Base-by-base conservation (phyloP, 1,140 invertebrate genomes). In the Acromyrmex echinatior region DNA sequence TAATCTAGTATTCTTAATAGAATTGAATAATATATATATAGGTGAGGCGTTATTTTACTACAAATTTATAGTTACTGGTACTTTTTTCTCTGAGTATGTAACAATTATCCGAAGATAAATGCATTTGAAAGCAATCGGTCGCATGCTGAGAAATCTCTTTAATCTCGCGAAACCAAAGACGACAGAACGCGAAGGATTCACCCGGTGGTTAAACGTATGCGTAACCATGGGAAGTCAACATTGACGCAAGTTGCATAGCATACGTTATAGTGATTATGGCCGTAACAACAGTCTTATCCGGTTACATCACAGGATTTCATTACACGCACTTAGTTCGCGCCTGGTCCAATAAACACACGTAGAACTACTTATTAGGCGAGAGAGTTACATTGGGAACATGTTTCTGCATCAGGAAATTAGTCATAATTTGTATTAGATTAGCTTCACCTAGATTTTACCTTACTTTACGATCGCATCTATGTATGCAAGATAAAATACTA, bases 191-290 rank as follows among this genome's bases (percentile, higher is more conserved):
- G 39, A 84, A 84, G 66, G 79, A 90, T 78, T 63, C 78, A 14
- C 60, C 18, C 31, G 5, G n/a, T 65, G 76, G 71, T 77, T 70
- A 65, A 82, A 53, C 86, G 86, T 92, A 91, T 90, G 91, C 92
- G 88, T 91, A 86, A 86, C 90, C 91, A 91, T 89, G 86, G 70
- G 56, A 45, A 90, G 91, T 90, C 89, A 93, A 93, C 88, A 92
- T 93, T 93, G 92, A 92, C 91, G 87, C 88, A 91, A 93, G 89
- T 91, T 81, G 53, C 86, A 87, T 25, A 86, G 92, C 91, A 93
- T 93, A 93, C 90, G 91, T 92, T 92, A 92, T 79, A 79, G 88
- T 92, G 91, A 93, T 93, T 93, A 93, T 89, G 74, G 63, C 90
- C 91, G 86, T 92, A 92, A 92, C 91, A 92, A 92, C 87, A 89